Base-by-base conservation (phyloP, 2,113 vertebrate genomes). In the Cryptotis parvus region DNA sequence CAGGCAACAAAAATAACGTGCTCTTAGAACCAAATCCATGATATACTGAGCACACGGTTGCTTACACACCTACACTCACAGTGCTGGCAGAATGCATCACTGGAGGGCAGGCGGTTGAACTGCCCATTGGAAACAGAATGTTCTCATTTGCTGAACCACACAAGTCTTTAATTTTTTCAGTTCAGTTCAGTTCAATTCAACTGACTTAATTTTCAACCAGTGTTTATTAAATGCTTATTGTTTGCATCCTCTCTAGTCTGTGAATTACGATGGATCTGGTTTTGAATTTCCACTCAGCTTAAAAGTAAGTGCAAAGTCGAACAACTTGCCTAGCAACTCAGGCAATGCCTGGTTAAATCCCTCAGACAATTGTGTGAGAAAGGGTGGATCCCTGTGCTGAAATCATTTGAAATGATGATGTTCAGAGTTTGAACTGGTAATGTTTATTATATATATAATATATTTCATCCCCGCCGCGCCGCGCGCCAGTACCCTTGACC, bases 121-220 rank as follows among this genome's bases (percentile, higher is more conserved):
- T 93, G 93, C 88, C 93, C 93, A 0, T 86, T 93, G 77, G 79
- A 68, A 83, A 95, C 93, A 95, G 90, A 90, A 93, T 90, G 95
- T 96, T 96, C 91, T 90, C 69, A 96, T 95, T 95, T 96, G 91
- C 68, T 74, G 89, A 95, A 84, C 86, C 92, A 95, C 96, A 84
- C 86, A 70, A 95, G 94, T 75, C 92, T 95, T 94, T 90, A 95
- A 96, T 96, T 96, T 96, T n/a, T 96, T 96, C 95, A 96, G 93
- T 96, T 96, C 94, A 93, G 85, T 96, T 96, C 95, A 94, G 92
- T 95, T 96, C 93, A 79, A 90, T 94, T 94, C 96, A 95, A 95
- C 95, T 89, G 93, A 95, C 83, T 96, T 96, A 88, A 95, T 96
- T 95, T n/a, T 93, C 89, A 88, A 89, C 95, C 89, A 87, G 90